phyloP scores from a whole-genome alignment of 1,140 invertebrate genomes.

The Drosophila navojoa region DNA sequence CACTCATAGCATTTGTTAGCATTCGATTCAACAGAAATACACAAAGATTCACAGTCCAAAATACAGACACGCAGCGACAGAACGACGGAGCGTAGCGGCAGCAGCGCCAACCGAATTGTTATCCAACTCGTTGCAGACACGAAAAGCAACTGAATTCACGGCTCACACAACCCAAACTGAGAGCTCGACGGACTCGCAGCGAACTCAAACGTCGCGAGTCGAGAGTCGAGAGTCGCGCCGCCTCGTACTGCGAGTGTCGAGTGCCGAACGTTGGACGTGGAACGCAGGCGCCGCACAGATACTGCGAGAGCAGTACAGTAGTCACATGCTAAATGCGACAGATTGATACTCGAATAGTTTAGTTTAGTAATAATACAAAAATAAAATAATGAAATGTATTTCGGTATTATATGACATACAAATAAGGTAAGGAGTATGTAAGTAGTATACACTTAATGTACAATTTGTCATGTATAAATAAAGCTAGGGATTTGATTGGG shows the following conservation, averaged over 20 bases:
- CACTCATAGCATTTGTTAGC: not conserved
- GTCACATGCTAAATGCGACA: not conserved
- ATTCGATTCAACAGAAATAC: not conserved
- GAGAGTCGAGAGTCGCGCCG: not conserved
- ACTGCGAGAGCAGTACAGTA: conserved; percentile 11
- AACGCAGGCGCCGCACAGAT: conserved; percentile 35
- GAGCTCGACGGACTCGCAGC: conserved; percentile 9
- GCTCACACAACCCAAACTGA: conserved; percentile 37
- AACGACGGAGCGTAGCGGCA: conserved; percentile 28
- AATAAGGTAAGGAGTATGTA: too few species aligned
- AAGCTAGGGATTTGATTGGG: too few species aligned
- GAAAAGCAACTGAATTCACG: conserved; percentile 67
- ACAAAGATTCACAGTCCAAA: conserved; percentile 4
- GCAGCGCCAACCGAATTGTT: conserved; percentile 59
- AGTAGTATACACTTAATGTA: too few species aligned
- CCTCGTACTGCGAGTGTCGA: not conserved
- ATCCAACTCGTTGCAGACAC: conserved; percentile 72
- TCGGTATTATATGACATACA: too few species aligned
- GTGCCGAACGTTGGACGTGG: not conserved
- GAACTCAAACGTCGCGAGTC: not conserved
- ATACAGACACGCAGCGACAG: conserved; percentile 42
- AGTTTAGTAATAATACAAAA: too few species aligned
- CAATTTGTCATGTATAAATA: too few species aligned
- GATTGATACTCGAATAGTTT: too few species aligned
- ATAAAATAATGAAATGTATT: too few species aligned